These are phyloP conservation scores for Rhorus exstirpatorius DNA, from an alignment of 2,888 invertebrate genomes.

Conservation along the genomic window DNA sequence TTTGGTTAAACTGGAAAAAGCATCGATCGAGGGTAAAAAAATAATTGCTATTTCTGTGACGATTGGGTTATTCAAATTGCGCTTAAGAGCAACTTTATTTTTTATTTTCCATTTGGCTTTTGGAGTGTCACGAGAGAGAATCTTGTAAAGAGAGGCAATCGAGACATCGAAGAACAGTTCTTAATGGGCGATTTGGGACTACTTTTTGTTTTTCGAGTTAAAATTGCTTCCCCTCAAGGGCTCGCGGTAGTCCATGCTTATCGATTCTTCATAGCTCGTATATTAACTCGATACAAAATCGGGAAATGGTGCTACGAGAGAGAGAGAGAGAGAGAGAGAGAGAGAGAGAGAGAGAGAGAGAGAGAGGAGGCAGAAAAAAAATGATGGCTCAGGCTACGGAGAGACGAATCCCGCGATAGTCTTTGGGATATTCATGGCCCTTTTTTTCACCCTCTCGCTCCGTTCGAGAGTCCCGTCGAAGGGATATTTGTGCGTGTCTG, in stretches of 20 bases:
- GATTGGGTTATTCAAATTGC: too few species aligned
- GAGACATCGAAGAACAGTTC: neutral
- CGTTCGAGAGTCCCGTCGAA: conserved; percentile 14
- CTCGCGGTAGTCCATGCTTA: conserved; percentile 66
- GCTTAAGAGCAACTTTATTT: too few species aligned
- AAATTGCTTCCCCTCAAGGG: conserved; percentile 32
- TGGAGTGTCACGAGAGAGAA: too few species aligned
- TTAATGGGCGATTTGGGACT: conserved; percentile 25
- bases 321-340: neutral
- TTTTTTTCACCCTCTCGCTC: conserved; percentile 62
- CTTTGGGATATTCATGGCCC: conserved; percentile 63
- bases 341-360: neutral
- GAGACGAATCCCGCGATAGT: conserved; percentile 56
- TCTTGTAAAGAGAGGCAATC: too few species aligned
- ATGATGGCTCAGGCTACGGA: neutral
- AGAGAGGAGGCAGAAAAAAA: too few species aligned
- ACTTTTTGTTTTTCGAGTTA: conserved; percentile 2
- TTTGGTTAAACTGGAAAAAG: too few species aligned
- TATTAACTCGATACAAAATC: conserved; percentile 67
- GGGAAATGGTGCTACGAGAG: conserved; percentile 11
- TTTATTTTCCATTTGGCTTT: too few species aligned
- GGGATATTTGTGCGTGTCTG: too few species aligned
- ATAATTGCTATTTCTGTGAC: too few species aligned
- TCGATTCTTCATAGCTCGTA: conserved; percentile 70
- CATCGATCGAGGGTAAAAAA: too few species aligned